Base-by-base conservation (phyloP, 2,888 invertebrate genomes). In the Dasypolia templi region DNA sequence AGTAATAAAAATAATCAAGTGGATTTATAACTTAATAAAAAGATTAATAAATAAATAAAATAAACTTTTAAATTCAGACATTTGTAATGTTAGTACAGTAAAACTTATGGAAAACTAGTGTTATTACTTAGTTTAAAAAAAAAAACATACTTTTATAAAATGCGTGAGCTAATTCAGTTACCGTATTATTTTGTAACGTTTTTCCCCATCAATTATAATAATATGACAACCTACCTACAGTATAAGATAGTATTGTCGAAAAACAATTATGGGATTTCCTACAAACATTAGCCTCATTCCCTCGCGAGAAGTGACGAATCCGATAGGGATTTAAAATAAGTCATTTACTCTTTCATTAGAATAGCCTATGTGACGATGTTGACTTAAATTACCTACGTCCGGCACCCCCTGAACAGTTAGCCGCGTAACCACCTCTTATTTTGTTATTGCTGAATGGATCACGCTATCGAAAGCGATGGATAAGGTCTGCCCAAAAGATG, bases 251-350 rank as follows among this genome's bases (percentile, higher is more conserved):
- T n/a, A 49, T 49, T 69, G 39, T 32, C 32, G 5, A 22, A 53
- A n/a, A 77, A 77, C 14, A 14, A n/a, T n/a, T 67, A 32, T 22
- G 70, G 76, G 14, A 56, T 56, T 76, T 62, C 62, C 76, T 39
- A 26, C 17, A 51, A n/a, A 66, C 19, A 39, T 46, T 58, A 44
- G 35, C 26, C 51, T 76, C 26, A 44, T 66, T 76, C 14, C 17
- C 6, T 62, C 49, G 26, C 26, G 12, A 55, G 9, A 32, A 55
- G 19, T 44, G 61, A 70, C 62, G 49, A 77, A 69, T 69, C 42
- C 7, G 39, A n/a, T 55, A 19, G n/a, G 32, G 14, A 62, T 29
- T 62, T 0, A 44, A 35, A 53, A 61, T 61, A 6, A 22, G n/a
- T 17, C 3, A 19, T 12, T 46, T 55, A 32, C 29, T 61, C 19